Evolutionary conservation across 2,797 vertebrate species (phyloP).

Genomic region (Morelia viridis): DNA sequence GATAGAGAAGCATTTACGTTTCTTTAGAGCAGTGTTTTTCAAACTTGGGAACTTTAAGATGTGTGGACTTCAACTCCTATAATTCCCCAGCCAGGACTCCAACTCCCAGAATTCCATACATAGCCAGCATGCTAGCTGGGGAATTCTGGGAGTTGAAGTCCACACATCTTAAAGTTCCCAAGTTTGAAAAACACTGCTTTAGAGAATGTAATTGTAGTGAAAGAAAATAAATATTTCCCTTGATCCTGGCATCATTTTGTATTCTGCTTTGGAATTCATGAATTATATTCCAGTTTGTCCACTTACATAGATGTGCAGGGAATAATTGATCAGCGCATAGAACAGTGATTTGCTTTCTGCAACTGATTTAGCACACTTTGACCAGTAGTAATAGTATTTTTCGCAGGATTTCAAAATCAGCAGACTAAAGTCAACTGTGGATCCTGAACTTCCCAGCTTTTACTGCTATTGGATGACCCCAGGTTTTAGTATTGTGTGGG

Average conservation of each 20-base stretch:
- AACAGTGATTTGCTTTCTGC: not conserved
- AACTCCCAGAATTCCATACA: not conserved
- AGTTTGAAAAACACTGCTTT: not conserved
- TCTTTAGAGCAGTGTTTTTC: not conserved
- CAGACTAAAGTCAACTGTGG: not conserved
- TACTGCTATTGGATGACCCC: not conserved
- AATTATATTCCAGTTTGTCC: not conserved
- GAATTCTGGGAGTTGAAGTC: not conserved
- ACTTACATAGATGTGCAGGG: not conserved
- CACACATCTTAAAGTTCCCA: not conserved
- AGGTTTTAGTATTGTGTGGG: not conserved
- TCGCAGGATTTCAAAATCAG: not conserved
- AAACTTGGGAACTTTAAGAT: not conserved
- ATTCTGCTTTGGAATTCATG: not conserved
- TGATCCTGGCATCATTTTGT: not conserved
- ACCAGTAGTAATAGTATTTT: not conserved
- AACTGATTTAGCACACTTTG: not conserved
- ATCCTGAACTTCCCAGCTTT: not conserved
- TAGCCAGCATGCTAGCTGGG: not conserved
- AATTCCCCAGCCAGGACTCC: not conserved
- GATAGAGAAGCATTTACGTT: not conserved
- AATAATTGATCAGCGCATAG: not conserved
- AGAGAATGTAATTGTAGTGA: not conserved
- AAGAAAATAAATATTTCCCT: not conserved
- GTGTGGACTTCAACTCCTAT: not conserved